A percentile compares a stretch with the other conserved stretches of the same genome.
These are phyloP conservation scores for Cremastinae sp. DNA, from an alignment of 2,888 invertebrate genomes.

Conservation along the genomic window DNA sequence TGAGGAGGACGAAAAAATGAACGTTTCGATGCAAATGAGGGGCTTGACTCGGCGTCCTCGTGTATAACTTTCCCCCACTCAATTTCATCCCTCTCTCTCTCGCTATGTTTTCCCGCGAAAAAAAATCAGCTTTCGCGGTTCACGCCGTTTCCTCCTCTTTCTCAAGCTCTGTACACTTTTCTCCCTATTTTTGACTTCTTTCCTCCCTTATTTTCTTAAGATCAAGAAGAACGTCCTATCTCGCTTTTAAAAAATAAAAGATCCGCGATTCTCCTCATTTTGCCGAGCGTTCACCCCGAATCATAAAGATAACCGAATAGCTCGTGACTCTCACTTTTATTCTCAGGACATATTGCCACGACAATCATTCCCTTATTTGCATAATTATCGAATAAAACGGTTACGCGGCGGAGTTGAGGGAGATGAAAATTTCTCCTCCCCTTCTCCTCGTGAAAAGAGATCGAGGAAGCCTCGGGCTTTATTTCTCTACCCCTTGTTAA, in stretches of 20 bases:
- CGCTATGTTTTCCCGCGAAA: conserved; percentile 31
- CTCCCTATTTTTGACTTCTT: conserved; percentile 21
- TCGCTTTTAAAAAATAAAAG: no score
- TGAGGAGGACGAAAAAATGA: conserved; percentile 66
- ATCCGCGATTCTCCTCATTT: conserved; percentile 38
- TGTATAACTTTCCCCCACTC: conserved; percentile 45
- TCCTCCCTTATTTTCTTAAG: conserved; percentile 35
- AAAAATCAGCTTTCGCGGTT: conserved; percentile 41
- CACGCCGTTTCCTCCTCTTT: conserved; percentile 18
- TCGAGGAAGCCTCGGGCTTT: conserved; percentile 49
- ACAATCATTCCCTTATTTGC: conserved; percentile 79
- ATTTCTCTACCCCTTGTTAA: conserved; percentile 14
- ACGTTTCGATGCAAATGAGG: conserved; percentile 79
- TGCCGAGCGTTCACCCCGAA: conserved; percentile 63
- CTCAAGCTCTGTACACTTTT: conserved; percentile 16
- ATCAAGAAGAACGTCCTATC: no score
- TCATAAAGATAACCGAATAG: conserved; percentile 80
- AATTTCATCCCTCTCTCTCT: conserved; percentile 35
- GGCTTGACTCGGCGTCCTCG: conserved; percentile 70
- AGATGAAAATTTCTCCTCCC: conserved; percentile 80
- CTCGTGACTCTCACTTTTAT: conserved; percentile 74
- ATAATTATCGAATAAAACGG: conserved; percentile 80
- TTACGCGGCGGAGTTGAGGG: conserved; percentile 78
- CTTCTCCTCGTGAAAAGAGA: conserved; percentile 77
- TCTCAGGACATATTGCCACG: conserved; percentile 78